Conservation (phyloP, 2,797 vertebrate genomes). For the Cryptoblepharus egeriae region DNA sequence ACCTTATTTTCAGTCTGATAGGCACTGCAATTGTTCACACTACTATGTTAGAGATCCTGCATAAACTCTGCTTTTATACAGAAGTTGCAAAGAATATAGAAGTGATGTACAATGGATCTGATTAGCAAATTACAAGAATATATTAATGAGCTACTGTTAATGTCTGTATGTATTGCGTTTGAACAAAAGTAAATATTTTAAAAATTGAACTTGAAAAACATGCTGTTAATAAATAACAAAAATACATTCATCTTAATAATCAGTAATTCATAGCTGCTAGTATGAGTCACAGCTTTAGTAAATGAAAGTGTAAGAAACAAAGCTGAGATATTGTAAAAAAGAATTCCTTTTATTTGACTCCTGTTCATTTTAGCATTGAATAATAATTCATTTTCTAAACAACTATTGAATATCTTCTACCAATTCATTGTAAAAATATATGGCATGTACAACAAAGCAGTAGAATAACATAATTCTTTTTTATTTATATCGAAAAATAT, state of each 20-base stretch:
- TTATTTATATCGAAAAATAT: not conserved
- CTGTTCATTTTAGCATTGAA: not conserved
- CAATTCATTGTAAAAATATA: not conserved
- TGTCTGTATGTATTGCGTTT: not conserved
- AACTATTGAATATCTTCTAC: constrained; percentile 5
- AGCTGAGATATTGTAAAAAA: constrained; percentile 13
- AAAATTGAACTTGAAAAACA: constrained; percentile 19
- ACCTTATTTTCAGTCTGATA: constrained; percentile 53
- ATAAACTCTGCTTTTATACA: constrained; percentile 15
- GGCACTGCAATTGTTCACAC: constrained; percentile 21
- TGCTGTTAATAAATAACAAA: constrained; percentile 18
- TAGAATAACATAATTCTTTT: not conserved
- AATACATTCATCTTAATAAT: constrained; percentile 6
- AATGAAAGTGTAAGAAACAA: constrained; percentile 30
- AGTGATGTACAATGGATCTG: not conserved
- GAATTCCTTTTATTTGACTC: not conserved
- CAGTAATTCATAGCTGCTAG: not conserved
- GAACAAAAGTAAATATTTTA: not conserved
- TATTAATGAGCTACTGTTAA: not conserved
- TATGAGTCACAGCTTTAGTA: constrained; percentile 10
- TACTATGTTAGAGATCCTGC: constrained; percentile 35
- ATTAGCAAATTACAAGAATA: not conserved
- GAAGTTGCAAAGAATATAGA: constrained; percentile 24
- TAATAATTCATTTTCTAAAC: constrained; percentile 9
- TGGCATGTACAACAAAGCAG: constrained; percentile 9